These are phyloP conservation scores for Fragum sueziense DNA, from an alignment of 2,888 invertebrate species.

Conservation along the genomic window DNA sequence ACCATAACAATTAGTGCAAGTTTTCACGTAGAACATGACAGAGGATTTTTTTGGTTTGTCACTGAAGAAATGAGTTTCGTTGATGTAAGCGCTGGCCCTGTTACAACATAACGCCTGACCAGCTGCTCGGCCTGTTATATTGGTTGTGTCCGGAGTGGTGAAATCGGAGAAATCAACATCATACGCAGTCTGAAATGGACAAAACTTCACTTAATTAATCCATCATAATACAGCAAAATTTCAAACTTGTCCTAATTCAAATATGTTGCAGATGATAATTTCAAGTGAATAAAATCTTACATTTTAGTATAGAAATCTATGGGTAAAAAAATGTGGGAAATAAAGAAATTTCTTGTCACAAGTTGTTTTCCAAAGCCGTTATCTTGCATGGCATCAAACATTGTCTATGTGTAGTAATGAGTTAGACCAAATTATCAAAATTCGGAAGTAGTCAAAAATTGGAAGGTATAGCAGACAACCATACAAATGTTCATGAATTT, in stretches of 20 bases:
- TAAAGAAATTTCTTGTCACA: not conserved
- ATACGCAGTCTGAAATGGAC: conserved; percentile 8
- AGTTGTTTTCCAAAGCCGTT: too few relatives aligned
- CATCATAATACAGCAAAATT: too few relatives aligned
- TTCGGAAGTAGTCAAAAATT: too few relatives aligned
- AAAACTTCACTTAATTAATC: not conserved
- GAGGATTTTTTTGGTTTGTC: conserved; percentile 21
- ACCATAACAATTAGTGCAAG: conserved; percentile 47
- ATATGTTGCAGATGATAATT: too few relatives aligned
- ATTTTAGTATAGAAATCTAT: too few relatives aligned
- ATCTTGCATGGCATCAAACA: too few relatives aligned
- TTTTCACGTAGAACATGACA: conserved; percentile 47
- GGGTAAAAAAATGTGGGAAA: conserved; percentile 5
- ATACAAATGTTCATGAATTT: too few relatives aligned
- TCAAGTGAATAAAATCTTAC: too few relatives aligned
- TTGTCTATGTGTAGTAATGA: too few relatives aligned
- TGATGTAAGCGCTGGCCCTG: conserved; percentile 32
- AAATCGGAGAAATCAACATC: conserved; percentile 11
- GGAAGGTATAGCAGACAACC: too few relatives aligned
- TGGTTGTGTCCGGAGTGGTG: conserved; percentile 7
- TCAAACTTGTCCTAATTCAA: too few relatives aligned
- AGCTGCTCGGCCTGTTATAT: conserved; percentile 20
- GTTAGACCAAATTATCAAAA: too few relatives aligned
- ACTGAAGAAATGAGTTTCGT: conserved; percentile 33
- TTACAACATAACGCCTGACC: conserved; percentile 44